Percentiles rank a stretch among this genome's conserved stretches.
Evolutionary conservation across 2,888 invertebrate species (phyloP).

Genomic region (Zootermopsis nevadensis): DNA sequence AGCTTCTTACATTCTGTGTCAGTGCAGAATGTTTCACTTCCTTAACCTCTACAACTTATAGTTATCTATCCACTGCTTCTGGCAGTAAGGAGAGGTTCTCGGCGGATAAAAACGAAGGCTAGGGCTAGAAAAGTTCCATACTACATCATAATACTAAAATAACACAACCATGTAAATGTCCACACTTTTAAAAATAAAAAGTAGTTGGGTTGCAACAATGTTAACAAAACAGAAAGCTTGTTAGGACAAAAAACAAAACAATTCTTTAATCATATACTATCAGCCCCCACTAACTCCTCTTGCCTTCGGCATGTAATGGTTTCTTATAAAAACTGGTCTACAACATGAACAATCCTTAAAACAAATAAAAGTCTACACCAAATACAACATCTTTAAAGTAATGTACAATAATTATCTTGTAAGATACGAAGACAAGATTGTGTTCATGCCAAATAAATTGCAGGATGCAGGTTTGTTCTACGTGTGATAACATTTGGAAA

Average conservation of each 20-base stretch:
- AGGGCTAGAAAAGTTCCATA: conserved; percentile 39
- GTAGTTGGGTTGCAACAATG: conserved; percentile 3
- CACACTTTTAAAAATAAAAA: conserved; percentile 51
- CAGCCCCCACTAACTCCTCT: too few species aligned
- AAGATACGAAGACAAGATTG: too few species aligned
- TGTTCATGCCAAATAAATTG: too few species aligned
- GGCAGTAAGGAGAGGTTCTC: conserved; percentile 41
- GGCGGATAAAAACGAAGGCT: conserved; percentile 41
- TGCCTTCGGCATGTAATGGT: too few species aligned
- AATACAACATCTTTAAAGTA: too few species aligned
- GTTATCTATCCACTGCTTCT: conserved; percentile 25
- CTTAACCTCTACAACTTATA: conserved; percentile 6
- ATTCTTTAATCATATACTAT: neutral
- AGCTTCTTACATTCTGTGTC: neutral
- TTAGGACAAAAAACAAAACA: neutral
- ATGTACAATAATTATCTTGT: too few species aligned
- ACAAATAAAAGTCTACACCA: too few species aligned
- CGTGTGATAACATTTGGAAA: too few species aligned
- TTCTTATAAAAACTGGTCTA: neutral
- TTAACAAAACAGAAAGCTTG: conserved; percentile 7
- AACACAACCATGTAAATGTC: conserved; percentile 53
- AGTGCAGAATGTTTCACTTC: conserved; percentile 21
- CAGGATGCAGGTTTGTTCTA: too few species aligned
- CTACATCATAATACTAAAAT: conserved; percentile 45
- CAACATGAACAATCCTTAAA: neutral